These are phyloP conservation scores for Macrochelys suwanniensis DNA, from an alignment of 2,797 vertebrate genomes.

Conservation along the genomic window DNA sequence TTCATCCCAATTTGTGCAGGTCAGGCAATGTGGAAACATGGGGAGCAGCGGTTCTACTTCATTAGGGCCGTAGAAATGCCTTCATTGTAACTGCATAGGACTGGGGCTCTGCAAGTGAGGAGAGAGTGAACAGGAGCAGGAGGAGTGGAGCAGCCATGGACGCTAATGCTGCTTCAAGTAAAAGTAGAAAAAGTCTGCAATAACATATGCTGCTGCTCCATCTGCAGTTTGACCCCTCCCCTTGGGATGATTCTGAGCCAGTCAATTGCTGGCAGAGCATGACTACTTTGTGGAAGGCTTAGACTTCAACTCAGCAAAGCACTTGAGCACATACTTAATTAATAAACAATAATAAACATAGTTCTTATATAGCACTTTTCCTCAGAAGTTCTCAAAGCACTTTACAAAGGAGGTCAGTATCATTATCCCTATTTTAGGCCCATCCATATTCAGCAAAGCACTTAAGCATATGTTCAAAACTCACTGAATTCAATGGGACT, in stretches of 20 bases:
- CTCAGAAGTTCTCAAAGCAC: too few species aligned
- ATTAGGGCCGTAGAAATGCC: background rate
- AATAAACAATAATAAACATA: background rate
- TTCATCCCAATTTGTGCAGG: background rate
- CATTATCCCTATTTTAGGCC: too few species aligned
- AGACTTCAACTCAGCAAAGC: background rate
- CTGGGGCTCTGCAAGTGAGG: background rate
- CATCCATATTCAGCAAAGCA: too few species aligned
- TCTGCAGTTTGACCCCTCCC: background rate
- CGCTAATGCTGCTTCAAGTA: background rate
- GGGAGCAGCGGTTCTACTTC: background rate
- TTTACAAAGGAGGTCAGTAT: too few species aligned
- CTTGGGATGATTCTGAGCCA: background rate
- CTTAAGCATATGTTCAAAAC: too few species aligned
- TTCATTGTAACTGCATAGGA: background rate
- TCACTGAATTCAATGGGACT: background rate
- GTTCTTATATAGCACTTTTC: background rate
- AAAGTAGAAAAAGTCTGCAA: background rate
- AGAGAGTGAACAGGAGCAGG: background rate
- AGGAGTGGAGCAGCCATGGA: too few species aligned
- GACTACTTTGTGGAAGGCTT: background rate
- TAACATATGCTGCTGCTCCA: background rate
- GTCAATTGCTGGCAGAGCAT: too few species aligned
- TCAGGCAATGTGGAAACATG: background rate
- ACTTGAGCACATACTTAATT: background rate